Conservation (phyloP, 2,113 vertebrate species). For the Ptyas mucosa region DNA sequence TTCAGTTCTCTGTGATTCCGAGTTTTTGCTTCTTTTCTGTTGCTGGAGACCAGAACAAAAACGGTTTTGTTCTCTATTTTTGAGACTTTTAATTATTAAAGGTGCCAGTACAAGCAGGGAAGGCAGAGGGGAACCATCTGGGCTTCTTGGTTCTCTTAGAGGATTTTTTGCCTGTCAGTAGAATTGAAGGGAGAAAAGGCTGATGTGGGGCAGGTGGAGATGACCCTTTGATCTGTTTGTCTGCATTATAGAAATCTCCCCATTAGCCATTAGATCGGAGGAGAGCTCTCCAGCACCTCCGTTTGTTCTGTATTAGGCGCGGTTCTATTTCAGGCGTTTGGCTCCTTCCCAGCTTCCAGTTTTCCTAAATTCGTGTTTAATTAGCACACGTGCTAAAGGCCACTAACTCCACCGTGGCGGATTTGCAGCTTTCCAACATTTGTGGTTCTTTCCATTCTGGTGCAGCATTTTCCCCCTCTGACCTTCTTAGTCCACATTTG, state of each 20-base stretch:
- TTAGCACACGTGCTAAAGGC: background rate
- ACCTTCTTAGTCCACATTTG: no score
- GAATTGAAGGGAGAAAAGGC: background rate
- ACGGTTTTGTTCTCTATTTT: constrained; percentile 29
- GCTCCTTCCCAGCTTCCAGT: background rate
- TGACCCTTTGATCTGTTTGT: background rate
- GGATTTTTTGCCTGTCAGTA: background rate
- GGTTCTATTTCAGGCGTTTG: background rate
- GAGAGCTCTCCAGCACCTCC: background rate
- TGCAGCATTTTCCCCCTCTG: no score
- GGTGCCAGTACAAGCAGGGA: constrained; percentile 25
- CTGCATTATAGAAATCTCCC: background rate
- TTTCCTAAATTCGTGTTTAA: background rate
- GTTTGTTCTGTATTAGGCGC: background rate
- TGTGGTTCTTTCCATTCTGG: background rate
- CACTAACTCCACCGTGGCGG: background rate
- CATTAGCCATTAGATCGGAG: background rate
- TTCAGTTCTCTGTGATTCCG: background rate
- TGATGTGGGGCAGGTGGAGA: background rate
- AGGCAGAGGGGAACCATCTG: background rate
- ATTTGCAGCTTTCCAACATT: background rate
- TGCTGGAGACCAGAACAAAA: constrained; percentile 41
- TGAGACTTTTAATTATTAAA: constrained; percentile 51
- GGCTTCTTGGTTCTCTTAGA: background rate
- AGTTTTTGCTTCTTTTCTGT: constrained; percentile 21